Conservation (phyloP, 2,113 vertebrate genomes). For the Hippocampus mohnikei region DNA sequence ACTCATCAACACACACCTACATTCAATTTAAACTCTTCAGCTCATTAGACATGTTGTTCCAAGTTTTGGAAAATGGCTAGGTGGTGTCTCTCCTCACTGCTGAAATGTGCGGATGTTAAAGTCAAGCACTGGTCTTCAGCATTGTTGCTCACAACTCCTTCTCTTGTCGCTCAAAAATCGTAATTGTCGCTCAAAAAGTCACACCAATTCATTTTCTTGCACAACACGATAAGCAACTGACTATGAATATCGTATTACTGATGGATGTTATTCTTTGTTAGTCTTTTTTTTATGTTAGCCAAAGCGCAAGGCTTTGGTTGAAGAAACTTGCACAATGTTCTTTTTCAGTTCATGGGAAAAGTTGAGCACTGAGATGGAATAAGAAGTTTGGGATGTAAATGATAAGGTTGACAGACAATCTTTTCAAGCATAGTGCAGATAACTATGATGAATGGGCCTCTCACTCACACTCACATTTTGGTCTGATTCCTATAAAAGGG, state of each 20-base stretch:
- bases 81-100: too few species aligned
- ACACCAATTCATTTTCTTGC: neutral
- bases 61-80: too few species aligned
- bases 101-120: too few species aligned
- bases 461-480: conserved; percentile 32
- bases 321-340: conserved; percentile 15
- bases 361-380: neutral
- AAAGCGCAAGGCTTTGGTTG: conserved; percentile 35
- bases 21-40: neutral
- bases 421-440: conserved; percentile 29
- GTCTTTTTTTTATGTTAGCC: neutral
- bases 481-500: conserved; percentile 41
- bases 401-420: conserved; percentile 21
- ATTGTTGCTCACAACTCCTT: too few species aligned
- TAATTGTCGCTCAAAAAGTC: neutral
- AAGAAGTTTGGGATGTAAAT: conserved; percentile 12
- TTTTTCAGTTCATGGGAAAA: conserved; percentile 21
- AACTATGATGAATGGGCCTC: conserved; percentile 40
- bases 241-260: neutral
- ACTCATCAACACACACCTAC: neutral
- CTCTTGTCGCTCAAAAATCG: neutral
- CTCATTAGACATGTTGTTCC: neutral
- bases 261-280: neutral
- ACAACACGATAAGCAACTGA: too few species aligned
- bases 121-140: too few species aligned